Evolutionary conservation across 2,797 vertebrate species (phyloP), one percentile per base, ranked within the genome.

Genomic region (Hydrocynus forskahlii): DNA sequence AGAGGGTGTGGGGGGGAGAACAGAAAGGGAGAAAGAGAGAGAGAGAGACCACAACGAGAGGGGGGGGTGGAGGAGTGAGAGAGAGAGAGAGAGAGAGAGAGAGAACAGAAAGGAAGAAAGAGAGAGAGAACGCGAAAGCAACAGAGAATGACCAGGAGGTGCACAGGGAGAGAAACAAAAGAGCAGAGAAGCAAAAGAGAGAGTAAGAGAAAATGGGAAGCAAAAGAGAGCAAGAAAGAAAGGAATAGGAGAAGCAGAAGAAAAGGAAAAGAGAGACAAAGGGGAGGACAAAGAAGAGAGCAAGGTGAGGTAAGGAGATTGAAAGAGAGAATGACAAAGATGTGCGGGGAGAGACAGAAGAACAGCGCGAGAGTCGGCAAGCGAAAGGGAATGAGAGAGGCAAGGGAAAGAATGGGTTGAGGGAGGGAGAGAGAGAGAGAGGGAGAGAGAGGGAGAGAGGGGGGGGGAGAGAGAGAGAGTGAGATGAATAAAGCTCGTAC

Each of bases 1-100:
- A 87, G 66, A 68, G 63, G 73, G 35, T 17, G n/a, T n/a, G n/a
- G n/a, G n/a, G n/a, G n/a, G n/a, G n/a, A n/a, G n/a, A n/a, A n/a
- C n/a, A n/a, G n/a, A n/a, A n/a, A n/a, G n/a, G n/a, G n/a, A n/a
- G n/a, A n/a, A n/a, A n/a, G n/a, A n/a, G n/a, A n/a, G n/a, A n/a
- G n/a, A n/a, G n/a, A n/a, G n/a, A n/a, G n/a, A n/a, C n/a, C n/a
- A n/a, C n/a, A n/a, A n/a, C n/a, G n/a, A n/a, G n/a, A n/a, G n/a
- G n/a, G n/a, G n/a, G n/a, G n/a, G n/a, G n/a, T n/a, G n/a, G n/a
- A n/a, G n/a, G n/a, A n/a, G n/a, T n/a, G 72, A 40, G 63, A 19
- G 43, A 7, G 72, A 48, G 52, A 21, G 10, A 52, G 45, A 35
- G 17, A 80, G 4, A 43, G 79, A 81, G 35, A 86, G 43, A 75